Evolutionary conservation across 2,888 invertebrate genomes (phyloP).

Genomic region (Acanthosepion esculentum): DNA sequence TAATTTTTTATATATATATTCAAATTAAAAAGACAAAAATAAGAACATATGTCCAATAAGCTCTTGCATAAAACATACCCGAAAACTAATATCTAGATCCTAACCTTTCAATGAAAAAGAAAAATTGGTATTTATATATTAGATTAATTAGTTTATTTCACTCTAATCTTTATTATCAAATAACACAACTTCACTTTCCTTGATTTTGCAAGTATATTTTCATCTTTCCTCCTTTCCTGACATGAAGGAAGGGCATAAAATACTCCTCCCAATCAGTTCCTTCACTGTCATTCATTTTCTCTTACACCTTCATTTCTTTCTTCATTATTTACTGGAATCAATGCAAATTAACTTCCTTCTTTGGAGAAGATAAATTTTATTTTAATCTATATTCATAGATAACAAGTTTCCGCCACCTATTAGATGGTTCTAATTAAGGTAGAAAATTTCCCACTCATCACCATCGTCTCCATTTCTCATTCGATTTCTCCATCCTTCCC

Average conservation of each 20-base stretch:
- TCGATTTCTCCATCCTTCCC: neutral
- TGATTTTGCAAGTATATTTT: neutral
- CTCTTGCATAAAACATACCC: neutral
- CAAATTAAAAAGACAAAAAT: neutral
- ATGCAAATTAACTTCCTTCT: conserved; percentile 33
- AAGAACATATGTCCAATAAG: neutral
- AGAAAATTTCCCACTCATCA: neutral
- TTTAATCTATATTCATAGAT: conserved; percentile 33
- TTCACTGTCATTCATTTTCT: no score
- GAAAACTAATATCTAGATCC: neutral
- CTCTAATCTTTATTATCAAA: neutral
- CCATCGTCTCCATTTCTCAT: neutral
- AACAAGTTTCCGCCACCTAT: conserved; percentile 23
- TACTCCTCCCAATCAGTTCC: no score
- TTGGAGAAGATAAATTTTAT: neutral
- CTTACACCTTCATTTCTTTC: neutral
- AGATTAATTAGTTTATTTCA: neutral
- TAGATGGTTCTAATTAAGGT: neutral
- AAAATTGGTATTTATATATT: no score
- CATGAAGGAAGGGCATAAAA: no score
- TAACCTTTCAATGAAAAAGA: neutral
- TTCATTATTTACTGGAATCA: neutral
- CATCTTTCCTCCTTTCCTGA: neutral
- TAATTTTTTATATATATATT: neutral
- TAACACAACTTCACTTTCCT: neutral